Base-by-base conservation (phyloP, 2,797 vertebrate genomes). In the Gadopsis marmoratus region DNA sequence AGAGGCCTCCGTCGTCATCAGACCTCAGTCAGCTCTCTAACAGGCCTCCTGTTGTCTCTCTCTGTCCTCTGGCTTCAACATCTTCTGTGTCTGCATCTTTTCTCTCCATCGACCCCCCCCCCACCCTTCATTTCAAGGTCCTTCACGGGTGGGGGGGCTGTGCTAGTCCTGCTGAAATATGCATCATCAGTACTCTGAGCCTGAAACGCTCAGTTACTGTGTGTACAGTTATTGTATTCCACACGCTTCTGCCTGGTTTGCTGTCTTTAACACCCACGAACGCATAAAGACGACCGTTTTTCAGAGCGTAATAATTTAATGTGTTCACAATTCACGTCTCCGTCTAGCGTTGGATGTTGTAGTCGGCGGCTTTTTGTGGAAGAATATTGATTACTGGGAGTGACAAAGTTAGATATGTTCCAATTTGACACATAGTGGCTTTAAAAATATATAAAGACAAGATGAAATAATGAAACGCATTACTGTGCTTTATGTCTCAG, bases 51-150 rank as follows among this genome's bases (percentile, higher is more conserved):
- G n/a, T n/a, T n/a, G n/a, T n/a, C 3, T 35, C 26, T 35, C 3
- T 50, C 48, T 1, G 6, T 56, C 41, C 53, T 67, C 74, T 45
- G 21, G 56, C 45, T 69, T 54, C 29, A 23, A 9, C 55, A 37
- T 75, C 61, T 45, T 66, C 37, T 61, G 26, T 12, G 0, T 59
- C 31, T 29, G 59, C 62, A 51, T 76, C 39, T 62, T 71, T 48
- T 77, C 47, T 31, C 33, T 45, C n/a, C 12, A 26, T 64, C 12
- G 39, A 61, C 75, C 31, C n/a, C 35, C 48, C 4, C 7, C 3
- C 13, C 14, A 17, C 26, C 26, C 11, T 5, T 29, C 35, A 58
- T 50, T 47, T 79, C 85, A 86, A 90, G 86, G 82, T 91, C 84
- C 59, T 83, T 76, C 19, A 23, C 23, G 54, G 1, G 39, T 35